phyloP scores from a whole-genome alignment of 2,888 invertebrate species.

The Protodeltote pygarga region DNA sequence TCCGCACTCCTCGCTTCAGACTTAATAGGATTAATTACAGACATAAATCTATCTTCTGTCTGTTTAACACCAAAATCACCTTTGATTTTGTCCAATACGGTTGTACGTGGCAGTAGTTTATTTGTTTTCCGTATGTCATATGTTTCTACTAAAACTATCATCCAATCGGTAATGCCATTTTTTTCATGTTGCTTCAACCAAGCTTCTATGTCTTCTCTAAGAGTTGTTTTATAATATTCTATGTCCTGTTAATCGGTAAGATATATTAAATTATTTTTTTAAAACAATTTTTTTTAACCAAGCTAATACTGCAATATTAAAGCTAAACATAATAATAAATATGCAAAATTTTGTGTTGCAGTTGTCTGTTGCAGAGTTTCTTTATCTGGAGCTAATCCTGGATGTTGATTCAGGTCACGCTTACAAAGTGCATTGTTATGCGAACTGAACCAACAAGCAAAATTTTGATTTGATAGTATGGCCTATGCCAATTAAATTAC shows the following conservation, averaged over 20 bases:
- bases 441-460: no score
- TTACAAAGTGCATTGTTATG: no score
- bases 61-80: constrained; percentile 97
- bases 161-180: constrained; percentile 95
- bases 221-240: constrained; percentile 94
- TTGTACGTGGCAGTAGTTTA: constrained; percentile 96
- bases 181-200: constrained; percentile 94
- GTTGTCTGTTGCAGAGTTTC: no score
- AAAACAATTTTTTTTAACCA: no score
- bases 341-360: no score
- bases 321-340: no score
- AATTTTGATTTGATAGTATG: no score
- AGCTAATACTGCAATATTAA: no score
- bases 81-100: constrained; percentile 97
- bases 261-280: constrained; percentile 1
- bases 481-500: no score
- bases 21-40: constrained; percentile 96
- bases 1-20: constrained; percentile 96
- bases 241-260: constrained; percentile 90
- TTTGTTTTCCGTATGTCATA: constrained; percentile 96
- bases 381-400: no score
- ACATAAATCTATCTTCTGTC: constrained; percentile 93
- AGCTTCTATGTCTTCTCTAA: constrained; percentile 95
- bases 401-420: no score
- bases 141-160: constrained; percentile 96